These are phyloP conservation scores for Florisuga fusca DNA, from an alignment of 2,797 vertebrate species.

Conservation along the genomic window DNA sequence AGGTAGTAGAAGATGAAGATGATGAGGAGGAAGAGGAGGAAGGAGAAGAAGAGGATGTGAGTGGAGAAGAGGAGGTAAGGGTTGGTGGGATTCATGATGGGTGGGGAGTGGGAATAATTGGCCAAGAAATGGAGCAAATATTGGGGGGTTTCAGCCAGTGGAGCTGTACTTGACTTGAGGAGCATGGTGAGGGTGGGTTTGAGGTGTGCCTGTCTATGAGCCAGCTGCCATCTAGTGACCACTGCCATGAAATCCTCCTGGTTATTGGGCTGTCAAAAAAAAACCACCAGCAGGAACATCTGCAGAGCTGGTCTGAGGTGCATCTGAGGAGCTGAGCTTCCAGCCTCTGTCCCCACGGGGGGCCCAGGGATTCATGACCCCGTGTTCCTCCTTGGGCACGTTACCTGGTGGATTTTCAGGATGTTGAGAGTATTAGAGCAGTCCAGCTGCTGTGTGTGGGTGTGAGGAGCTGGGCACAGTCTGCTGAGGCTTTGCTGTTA, in stretches of 20 bases:
- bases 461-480: not conserved
- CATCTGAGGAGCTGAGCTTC: not conserved
- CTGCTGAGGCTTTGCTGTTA: not conserved
- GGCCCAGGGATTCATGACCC: not conserved
- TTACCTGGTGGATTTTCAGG: not conserved
- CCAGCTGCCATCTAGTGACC: slow-evolving; percentile 65
- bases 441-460: not conserved
- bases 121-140: not conserved
- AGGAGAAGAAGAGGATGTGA: slow-evolving; percentile 94
- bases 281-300: fast-evolving
- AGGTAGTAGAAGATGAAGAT: slow-evolving; percentile 91
- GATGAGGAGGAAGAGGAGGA: slow-evolving; percentile 95
- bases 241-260: not conserved
- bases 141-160: not conserved
- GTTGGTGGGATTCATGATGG: not conserved
- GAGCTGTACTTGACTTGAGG: not conserved
- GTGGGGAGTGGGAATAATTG: not conserved
- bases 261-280: not conserved
- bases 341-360: fast-evolving
- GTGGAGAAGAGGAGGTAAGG: slow-evolving; percentile 90
- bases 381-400: not conserved
- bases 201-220: slow-evolving; percentile 6
- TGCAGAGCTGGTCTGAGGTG: not conserved
- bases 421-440: not conserved
- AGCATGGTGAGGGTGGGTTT: not conserved